Base-by-base conservation (phyloP, 2,888 invertebrate species). In the Lucinisca nassula region DNA sequence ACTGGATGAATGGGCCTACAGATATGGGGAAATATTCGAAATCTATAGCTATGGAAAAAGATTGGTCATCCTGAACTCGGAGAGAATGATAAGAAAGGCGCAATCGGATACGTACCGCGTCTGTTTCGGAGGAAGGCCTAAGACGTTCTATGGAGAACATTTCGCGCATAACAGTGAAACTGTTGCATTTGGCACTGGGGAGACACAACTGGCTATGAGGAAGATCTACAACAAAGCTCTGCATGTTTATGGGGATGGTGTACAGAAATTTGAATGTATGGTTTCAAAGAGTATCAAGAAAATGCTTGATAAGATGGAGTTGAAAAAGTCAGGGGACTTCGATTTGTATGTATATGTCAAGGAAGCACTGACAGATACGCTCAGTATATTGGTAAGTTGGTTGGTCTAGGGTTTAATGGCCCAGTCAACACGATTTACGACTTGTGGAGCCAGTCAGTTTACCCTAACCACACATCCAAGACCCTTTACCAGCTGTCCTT, bases 31-130 rank as follows among this genome's bases (percentile, higher is more conserved):
- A 14, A 55, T 55, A 21, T 55, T 55, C 55, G 55, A 55, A 21
- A 55, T 55, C n/a, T 55, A 55, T n/a, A 55, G 55, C 55, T 55
- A 55, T 55, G 55, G 55, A 55, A 55, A 55, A 55, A 14, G 55
- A 21, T 14, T 55, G 55, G 21, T 55, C 4, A 21, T 55, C 4
- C n/a, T 55, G 55, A 55, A 55, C 21, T 55, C 55, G n/a, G 55
- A 8, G n/a, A 21, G n/a, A 55, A 8, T 55, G 21, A 55, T 55
- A 55, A 14, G 55, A 14, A 55, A 55, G 21, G 55, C 55, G 4
- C 10, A 55, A 14, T 55, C 55, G 10, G 55, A 55, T 55, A n/a
- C 55, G 4, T 55, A 55, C n/a, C 55, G 55, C n/a, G n/a, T 55
- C n/a, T 14, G 3, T 55, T 55, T 55, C 55, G 55, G 55, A 14